Base-by-base conservation (phyloP, 2,797 vertebrate species). In the Pipistrellus pipistrellus region DNA sequence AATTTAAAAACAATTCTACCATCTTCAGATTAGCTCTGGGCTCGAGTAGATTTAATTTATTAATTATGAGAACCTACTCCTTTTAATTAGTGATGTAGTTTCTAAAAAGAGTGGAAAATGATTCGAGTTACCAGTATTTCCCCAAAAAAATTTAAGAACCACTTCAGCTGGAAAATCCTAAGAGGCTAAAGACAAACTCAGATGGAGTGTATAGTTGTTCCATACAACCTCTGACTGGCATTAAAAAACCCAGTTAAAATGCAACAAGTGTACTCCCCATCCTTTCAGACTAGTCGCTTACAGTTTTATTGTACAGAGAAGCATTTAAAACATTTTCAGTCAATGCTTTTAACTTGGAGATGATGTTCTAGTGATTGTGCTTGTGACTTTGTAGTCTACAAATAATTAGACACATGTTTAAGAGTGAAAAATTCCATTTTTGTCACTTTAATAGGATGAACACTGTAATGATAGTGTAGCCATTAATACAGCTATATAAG, bases 1-100 rank as follows among this genome's bases (percentile, higher is more conserved):
- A 95, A 93, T 94, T 78, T 92, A 73, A 20, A 59, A 77, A 75
- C 44, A 86, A 85, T 51, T 66, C 80, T 77, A n/a, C 38, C 59
- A 76, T 73, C 64, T 87, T 88, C 66, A 86, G n/a, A 93, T 87
- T 51, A 89, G n/a, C 46, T 78, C 57, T 62, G 57, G 68, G 55
- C 55, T 95, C 5, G 15, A 88, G 72, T 1, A 80, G n/a, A 75
- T 51, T 64, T 85, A 46, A 81, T 44, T 76, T 93, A 86, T 64
- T 64, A 93, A 85, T 77, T 80, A 88, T 41, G 27, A 92, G 57
- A 78, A 94, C 6, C 11, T 48, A 89, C n/a, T 80, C 81, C 17
- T 87, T 77, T 85, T 78, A 82, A 88, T 71, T 66, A 78, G 38
- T 73, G 90, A 55, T 73, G n/a, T 53, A 8, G 23, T 84, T 91